Evolutionary conservation across 2,888 invertebrate genomes (phyloP).

Genomic region (Steinernema hermaphroditum): DNA sequence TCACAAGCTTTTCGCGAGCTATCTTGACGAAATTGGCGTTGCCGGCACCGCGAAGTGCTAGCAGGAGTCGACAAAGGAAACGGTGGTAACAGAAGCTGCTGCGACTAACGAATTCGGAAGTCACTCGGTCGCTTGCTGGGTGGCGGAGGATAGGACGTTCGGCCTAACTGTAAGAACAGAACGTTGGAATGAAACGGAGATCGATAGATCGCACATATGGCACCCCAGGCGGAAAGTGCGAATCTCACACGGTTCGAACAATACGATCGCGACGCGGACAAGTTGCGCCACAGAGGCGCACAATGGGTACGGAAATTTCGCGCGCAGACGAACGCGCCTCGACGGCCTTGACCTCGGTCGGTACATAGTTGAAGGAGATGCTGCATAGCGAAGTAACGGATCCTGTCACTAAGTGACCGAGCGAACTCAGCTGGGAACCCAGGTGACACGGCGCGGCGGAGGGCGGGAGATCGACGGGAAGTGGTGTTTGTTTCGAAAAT

Average conservation of each 20-base stretch:
- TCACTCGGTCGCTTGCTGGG: neutral
- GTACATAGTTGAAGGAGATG: constrained; percentile 2
- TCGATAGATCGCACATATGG: constrained; percentile 19
- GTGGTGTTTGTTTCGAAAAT: constrained; percentile 22
- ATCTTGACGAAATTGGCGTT: constrained; percentile 6
- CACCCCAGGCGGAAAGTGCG: neutral
- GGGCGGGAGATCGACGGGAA: neutral
- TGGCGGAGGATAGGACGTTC: neutral
- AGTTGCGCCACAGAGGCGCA: constrained; percentile 1
- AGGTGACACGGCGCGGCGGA: neutral
- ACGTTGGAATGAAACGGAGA: neutral
- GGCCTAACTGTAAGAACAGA: neutral
- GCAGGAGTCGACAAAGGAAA: neutral
- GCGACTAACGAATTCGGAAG: neutral
- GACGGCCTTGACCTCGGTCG: constrained; percentile 7
- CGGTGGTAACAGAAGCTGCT: neutral
- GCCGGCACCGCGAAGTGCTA: constrained; percentile 24
- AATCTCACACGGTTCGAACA: neutral
- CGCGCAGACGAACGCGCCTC: constrained; percentile 6
- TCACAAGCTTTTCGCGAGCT: constrained; percentile 30
- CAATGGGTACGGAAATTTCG: constrained; percentile 29
- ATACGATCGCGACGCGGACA: neutral
- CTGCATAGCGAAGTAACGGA: neutral
- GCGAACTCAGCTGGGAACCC: constrained; percentile 5
- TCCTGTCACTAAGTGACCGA: neutral